Base-by-base conservation (phyloP, 2,113 vertebrate species). In the Gopherus evgoodei region DNA sequence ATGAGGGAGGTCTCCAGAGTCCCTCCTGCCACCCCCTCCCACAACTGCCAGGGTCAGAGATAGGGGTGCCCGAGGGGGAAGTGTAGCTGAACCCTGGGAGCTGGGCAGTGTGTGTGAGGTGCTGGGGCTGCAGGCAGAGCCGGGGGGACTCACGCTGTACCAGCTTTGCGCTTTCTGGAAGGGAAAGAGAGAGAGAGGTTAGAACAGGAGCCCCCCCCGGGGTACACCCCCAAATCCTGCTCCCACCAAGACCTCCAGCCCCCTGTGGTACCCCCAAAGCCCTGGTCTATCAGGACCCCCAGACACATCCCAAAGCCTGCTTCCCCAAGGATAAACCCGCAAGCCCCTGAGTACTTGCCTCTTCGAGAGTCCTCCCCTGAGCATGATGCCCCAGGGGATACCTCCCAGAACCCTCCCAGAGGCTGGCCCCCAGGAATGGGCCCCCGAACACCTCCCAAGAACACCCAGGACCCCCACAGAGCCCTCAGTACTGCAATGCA, bases 91-190 rank as follows among this genome's bases (percentile, higher is more conserved):
- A 31, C 59, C 59, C 59, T 62, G 31, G 31, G 31, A 65, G 3
- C 31, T 19, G 16, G 31, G 62, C 31, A 65, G 8, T 35, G 31
- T 17, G 31, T 35, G 31, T 35, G 62, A 31, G 62, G 16, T 35
- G 31, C 31, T 65, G 31, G 69, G n/a, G 69, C 69, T 4, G 8
- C 8, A 10, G 27, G 12, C 21, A 47, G 42, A 59, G 42, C 56
- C 17, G 21, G 29, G 76, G 49, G 57, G 44, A 99, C 99, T 99
- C 97, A 99, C 99, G 90, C 99, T 99, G 98, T 99, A 99, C 99
- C 99, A 99, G 98, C 99, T 99, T 97, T 99, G 99, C 98, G 99
- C 99, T 98, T 99, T 99, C 99, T 99, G 98, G 54, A 98, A 98
- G 96, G 90, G 90, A 96, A 97, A 94, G 54, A 81, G 31, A 91